These are phyloP conservation scores for Pyrgus malvae DNA, from an alignment of 2,888 invertebrate genomes.

Conservation along the genomic window DNA sequence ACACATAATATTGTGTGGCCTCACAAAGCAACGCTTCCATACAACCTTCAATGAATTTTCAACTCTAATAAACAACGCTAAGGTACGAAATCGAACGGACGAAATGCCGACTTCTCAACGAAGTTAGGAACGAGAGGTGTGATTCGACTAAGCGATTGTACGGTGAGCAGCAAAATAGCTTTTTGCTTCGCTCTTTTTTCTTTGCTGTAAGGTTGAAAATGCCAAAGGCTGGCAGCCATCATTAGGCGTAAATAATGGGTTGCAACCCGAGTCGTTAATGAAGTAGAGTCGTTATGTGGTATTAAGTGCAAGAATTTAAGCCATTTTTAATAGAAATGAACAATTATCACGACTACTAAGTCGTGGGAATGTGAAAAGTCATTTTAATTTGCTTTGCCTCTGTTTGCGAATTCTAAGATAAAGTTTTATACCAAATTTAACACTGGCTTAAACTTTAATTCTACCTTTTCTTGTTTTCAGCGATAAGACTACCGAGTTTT, in stretches of 20 bases:
- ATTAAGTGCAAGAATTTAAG: too few relatives aligned
- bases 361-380: too few relatives aligned
- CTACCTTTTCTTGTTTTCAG: too few relatives aligned
- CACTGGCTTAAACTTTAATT: too few relatives aligned
- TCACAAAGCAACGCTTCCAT: conserved; percentile 23
- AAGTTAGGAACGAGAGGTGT: conserved; percentile 19
- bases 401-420: too few relatives aligned
- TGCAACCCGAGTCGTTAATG: too few relatives aligned
- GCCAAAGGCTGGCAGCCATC: background rate
- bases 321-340: too few relatives aligned
- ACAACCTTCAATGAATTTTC: conserved; percentile 1
- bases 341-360: too few relatives aligned
- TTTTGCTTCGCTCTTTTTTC: background rate
- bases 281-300: too few relatives aligned
- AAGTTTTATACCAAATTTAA: too few relatives aligned
- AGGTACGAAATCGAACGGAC: background rate
- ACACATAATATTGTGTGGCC: conserved; percentile 28
- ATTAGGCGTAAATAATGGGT: background rate
- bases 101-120: background rate
- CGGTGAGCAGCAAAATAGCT: background rate
- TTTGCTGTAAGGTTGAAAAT: background rate
- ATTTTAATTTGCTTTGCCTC: too few relatives aligned
- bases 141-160: conserved; percentile 17
- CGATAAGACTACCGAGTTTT: too few relatives aligned
- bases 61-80: background rate